These are phyloP conservation scores for Origma solitaria DNA, from an alignment of 2,113 vertebrate genomes.

Conservation along the genomic window DNA sequence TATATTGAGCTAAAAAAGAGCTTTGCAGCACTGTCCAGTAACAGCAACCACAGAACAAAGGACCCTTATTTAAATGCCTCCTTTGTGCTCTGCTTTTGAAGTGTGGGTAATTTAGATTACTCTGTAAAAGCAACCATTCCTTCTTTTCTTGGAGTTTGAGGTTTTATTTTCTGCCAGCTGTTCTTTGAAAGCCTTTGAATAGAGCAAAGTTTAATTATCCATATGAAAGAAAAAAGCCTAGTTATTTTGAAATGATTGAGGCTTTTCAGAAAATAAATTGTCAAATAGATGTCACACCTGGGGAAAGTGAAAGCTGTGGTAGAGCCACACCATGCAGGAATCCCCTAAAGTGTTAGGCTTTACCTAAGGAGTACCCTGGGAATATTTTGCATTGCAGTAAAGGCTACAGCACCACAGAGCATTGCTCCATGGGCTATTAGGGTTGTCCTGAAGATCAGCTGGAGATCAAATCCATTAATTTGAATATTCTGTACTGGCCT, in stretches of 20 bases:
- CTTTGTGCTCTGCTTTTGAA: slow-evolving; percentile 7
- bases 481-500: background rate
- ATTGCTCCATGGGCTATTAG: background rate
- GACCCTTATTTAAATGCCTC: background rate
- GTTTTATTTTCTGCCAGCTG: slow-evolving; percentile 39
- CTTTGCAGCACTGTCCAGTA: background rate
- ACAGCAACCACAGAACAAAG: background rate
- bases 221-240: background rate
- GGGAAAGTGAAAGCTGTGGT: background rate
- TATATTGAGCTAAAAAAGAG: background rate
- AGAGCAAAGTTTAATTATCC: slow-evolving; percentile 47
- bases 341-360: background rate
- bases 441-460: background rate
- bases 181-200: slow-evolving; percentile 43
- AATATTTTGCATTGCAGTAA: background rate
- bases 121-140: slow-evolving; percentile 8
- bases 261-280: slow-evolving; percentile 29
- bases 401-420: background rate
- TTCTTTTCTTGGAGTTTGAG: slow-evolving; percentile 3
- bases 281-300: background rate
- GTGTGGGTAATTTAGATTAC: slow-evolving; percentile 6
- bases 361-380: background rate
- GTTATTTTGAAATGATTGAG: slow-evolving; percentile 30
- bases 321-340: background rate
- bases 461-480: background rate